These are phyloP conservation scores for Aphelocoma coerulescens DNA, from an alignment of 2,113 vertebrate genomes.

Conservation along the genomic window DNA sequence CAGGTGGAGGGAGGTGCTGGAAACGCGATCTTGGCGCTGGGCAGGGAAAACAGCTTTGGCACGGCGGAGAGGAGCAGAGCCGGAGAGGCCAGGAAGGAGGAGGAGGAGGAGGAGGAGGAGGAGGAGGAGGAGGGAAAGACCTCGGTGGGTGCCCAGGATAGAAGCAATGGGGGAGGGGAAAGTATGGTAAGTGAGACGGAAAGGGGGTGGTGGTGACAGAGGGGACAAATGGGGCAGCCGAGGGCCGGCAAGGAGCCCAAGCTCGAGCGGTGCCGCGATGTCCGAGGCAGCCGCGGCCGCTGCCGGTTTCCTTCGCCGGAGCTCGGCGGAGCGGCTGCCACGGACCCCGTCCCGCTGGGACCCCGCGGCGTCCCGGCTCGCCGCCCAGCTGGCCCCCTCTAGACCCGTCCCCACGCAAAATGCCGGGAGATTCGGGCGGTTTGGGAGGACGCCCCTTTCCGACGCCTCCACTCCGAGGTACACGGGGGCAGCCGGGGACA, in stretches of 20 bases:
- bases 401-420: neutral
- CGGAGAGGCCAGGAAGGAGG: neutral
- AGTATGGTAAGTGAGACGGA: neutral
- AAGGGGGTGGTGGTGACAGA: neutral
- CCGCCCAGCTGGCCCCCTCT: neutral
- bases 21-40: neutral
- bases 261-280: neutral
- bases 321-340: accelerated
- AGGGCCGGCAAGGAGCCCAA: neutral
- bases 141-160: neutral
- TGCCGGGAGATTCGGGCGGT: accelerated
- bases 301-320: neutral
- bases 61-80: neutral
- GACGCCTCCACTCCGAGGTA: neutral
- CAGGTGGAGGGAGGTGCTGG: slow-evolving; percentile 37
- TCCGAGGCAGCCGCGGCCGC: neutral
- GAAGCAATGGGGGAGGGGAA: neutral
- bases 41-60: neutral
- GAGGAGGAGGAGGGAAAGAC: neutral
- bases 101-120: neutral
- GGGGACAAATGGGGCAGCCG: neutral
- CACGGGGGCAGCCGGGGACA: neutral
- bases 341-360: neutral
- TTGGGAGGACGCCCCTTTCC: neutral
- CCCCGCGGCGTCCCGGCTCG: neutral